Evolutionary conservation across 2,797 vertebrate genomes (phyloP), one percentile per base, ranked within the genome.

Genomic region (Eleutherodactylus coqui): DNA sequence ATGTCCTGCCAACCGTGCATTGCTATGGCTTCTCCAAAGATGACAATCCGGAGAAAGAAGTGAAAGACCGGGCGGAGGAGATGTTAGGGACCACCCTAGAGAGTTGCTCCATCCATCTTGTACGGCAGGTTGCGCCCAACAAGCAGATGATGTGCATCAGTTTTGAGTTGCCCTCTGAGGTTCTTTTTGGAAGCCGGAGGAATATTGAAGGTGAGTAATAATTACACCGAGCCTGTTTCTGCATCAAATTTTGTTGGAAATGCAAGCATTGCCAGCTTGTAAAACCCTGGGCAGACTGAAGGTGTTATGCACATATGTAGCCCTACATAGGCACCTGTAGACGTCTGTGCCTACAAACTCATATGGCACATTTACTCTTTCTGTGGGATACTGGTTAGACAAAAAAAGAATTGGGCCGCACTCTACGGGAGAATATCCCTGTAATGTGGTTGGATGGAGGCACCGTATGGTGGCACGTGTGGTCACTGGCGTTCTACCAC

Each of bases 81-180:
- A 90, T 88, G 2, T 90, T 99, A 24, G 96, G 96, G 10, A 86
- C 92, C 73, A 93, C 94, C 9, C 84, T 99, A 85, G 92, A 93
- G 11, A 86, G 80, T 13, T 97, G 95, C 87, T 95, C 96, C 0
- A 91, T 96, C 4, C 94, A 97, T 90, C 93, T 93, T 84, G 98
- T 99, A 79, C 96, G 98, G 64, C 98, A 98, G 0, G 98, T 99
- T 49, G 96, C 98, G 0, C 98, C 98, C 0, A 97, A 96, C 92
- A 99, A 99, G 92, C 96, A 98, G 85, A 99, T 99, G 98, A 92
- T 98, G 92, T 98, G 98, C 88, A 92, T 98, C 85, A 97, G 91
- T 75, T 98, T 99, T 92, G 93, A 88, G 80, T 3, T 99, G 58
- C 97, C 97, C 11, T 93, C 90, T 1, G 92, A 96, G 0, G 88